phyloP scores from a whole-genome alignment of 2,797 vertebrate species.

The Ctenochaetus hawaiiensis region DNA sequence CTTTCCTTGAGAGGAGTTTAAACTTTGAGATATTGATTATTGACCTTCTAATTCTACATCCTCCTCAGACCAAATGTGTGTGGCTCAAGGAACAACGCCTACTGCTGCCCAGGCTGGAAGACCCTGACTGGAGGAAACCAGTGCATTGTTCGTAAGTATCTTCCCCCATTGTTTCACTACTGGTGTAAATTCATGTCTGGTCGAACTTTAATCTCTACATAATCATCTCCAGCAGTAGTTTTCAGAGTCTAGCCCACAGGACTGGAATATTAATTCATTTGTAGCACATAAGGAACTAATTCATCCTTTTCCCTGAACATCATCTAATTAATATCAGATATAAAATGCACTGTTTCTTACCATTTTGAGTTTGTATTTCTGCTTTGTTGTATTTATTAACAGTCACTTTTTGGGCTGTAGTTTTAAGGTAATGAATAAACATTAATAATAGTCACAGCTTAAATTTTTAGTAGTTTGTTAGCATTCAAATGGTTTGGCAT shows the following conservation, averaged over 20 bases:
- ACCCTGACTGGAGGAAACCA: slow-evolving; percentile 98
- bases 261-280: not conserved
- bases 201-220: not conserved
- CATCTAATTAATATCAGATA: not conserved
- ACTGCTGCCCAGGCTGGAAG: slow-evolving; percentile 99
- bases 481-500: not conserved
- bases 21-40: slow-evolving; percentile 18
- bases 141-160: slow-evolving; percentile 98
- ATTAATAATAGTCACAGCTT: not conserved
- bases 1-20: slow-evolving; percentile 9
- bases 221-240: not conserved
- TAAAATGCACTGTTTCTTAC: not conserved
- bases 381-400: not conserved
- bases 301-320: not conserved
- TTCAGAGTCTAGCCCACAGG: not conserved
- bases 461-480: not conserved
- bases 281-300: not conserved
- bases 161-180: slow-evolving; percentile 6
- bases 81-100: slow-evolving; percentile 94
- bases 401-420: too few relatives aligned
- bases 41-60: slow-evolving; percentile 42
- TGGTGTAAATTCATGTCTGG: not conserved
- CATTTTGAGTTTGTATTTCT: not conserved
- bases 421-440: not conserved
- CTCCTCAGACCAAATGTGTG: slow-evolving; percentile 94